phyloP scores from a whole-genome alignment of 2,113 vertebrate species.

The Anhinga anhinga region DNA sequence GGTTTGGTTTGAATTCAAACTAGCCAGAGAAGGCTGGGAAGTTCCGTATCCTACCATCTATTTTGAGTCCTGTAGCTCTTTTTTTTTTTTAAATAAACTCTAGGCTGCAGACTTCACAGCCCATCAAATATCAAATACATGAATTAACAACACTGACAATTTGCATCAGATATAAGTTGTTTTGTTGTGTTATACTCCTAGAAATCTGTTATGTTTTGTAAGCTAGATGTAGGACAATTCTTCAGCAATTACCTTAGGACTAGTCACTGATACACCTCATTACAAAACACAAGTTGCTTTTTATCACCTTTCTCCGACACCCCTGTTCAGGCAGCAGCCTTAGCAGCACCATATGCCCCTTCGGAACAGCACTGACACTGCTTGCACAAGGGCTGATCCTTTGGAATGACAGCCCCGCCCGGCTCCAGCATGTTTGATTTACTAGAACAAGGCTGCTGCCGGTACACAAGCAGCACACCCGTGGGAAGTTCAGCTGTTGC shows the following conservation, averaged over 20 bases:
- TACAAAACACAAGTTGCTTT: not conserved
- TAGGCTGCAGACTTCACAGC: not conserved
- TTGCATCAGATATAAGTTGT: not conserved
- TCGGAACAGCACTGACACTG: not conserved
- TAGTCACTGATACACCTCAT: no score
- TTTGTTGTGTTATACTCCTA: not conserved
- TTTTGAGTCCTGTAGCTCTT: not conserved
- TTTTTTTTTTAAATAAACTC: not conserved
- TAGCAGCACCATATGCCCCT: accelerated
- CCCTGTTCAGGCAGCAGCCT: not conserved
- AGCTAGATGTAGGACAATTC: not conserved
- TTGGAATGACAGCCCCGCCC: not conserved
- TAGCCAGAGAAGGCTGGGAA: not conserved
- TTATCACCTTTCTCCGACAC: not conserved
- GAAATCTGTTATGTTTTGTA: not conserved
- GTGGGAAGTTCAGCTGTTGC: not conserved
- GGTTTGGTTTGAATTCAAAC: not conserved
- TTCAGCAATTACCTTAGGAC: not conserved
- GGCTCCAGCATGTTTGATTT: accelerated
- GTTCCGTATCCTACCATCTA: accelerated
- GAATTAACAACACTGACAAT: not conserved
- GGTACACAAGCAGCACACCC: not conserved
- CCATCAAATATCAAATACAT: not conserved
- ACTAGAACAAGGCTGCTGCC: not conserved
- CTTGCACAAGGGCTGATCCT: not conserved